Evolutionary conservation across 2,797 vertebrate species (phyloP), one percentile per base, ranked within the genome.

Genomic region (Crenichthys baileyi): DNA sequence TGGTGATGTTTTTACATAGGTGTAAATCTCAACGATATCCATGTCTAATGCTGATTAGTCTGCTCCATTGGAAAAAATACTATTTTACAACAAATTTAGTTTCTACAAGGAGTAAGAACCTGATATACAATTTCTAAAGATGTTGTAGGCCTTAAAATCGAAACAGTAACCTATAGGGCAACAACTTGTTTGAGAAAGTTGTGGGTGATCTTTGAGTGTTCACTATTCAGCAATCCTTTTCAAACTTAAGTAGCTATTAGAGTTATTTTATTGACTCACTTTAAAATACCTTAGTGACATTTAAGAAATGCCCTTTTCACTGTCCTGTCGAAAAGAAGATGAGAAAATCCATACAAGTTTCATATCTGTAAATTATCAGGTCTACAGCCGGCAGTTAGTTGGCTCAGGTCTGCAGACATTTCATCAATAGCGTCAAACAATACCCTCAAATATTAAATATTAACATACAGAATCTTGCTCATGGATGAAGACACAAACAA

Each of bases 201-300:
- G 39, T 50, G 60, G 29, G 13, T 44, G 70, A 76, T 63, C 9
- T 63, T 24, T 39, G 44, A 22, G 41, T 41, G 48, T 31, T 79
- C 44, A n/a, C 29, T 18, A n/a, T 72, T 18, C 26, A 7, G 15
- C 31, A 65, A 13, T 55, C 76, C 53, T 63, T 70, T 76, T 56
- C 71, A 78, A 82, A 71, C 51, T 55, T 60, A 72, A 68, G 68
- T 24, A 29, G 73, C 1, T 56, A 74, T 60, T 68, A 50, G 51
- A 75, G 60, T 55, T 70, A 72, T 53, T 82, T 70, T 74, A 78
- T 71, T 75, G 63, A 63, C 41, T 74, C 29, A 22, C 58, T 70
- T 22, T 76, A 72, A 83, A 81, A 63, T 41, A 71, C 72, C 72
- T 46, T 26, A 15, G 29, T 81, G 70, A 29, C 68, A 73, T 79